Conservation (phyloP, 2,888 invertebrate species). For the Drosophila leonis region DNA sequence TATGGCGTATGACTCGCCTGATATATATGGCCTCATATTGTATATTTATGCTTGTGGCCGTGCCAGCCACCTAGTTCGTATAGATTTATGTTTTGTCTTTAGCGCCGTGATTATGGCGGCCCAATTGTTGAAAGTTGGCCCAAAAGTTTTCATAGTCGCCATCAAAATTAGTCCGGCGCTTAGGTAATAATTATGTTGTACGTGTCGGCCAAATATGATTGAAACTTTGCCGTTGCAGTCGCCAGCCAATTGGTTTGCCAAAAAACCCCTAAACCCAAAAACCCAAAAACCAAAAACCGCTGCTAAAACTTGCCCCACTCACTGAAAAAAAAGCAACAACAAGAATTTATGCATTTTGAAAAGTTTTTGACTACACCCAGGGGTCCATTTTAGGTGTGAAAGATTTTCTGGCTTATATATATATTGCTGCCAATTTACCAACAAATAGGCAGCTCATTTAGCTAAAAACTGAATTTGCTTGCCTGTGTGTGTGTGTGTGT, state of each 20-base stretch:
- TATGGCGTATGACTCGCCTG: constrained; percentile 9
- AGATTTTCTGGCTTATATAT: constrained; percentile 32
- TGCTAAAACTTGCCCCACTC: constrained; percentile 39
- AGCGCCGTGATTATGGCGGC: constrained; percentile 55
- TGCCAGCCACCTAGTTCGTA: constrained; percentile 9
- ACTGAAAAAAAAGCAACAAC: constrained; percentile 11
- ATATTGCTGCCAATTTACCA: constrained; percentile 61
- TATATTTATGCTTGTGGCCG: constrained; percentile 60
- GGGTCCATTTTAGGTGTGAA: constrained; percentile 63
- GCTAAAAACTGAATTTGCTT: constrained; percentile 16
- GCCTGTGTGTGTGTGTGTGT: not conserved
- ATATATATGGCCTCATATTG: constrained; percentile 68
- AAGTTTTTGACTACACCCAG: constrained; percentile 75
- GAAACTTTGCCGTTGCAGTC: constrained; percentile 59
- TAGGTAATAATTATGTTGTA: constrained; percentile 51
- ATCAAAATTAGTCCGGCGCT: constrained; percentile 67
- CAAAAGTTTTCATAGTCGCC: constrained; percentile 41
- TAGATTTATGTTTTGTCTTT: constrained; percentile 65
- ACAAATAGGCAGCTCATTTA: constrained; percentile 31
- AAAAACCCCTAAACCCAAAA: constrained; percentile 26
- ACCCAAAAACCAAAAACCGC: constrained; percentile 32
- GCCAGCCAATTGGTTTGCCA: constrained; percentile 44
- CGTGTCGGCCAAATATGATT: constrained; percentile 70
- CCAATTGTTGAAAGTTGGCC: constrained; percentile 53
- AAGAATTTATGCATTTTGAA: constrained; percentile 71